Base-by-base conservation (phyloP, 53 echinoderm and acorn worm genomes). In the Zoroaster sp. region DNA sequence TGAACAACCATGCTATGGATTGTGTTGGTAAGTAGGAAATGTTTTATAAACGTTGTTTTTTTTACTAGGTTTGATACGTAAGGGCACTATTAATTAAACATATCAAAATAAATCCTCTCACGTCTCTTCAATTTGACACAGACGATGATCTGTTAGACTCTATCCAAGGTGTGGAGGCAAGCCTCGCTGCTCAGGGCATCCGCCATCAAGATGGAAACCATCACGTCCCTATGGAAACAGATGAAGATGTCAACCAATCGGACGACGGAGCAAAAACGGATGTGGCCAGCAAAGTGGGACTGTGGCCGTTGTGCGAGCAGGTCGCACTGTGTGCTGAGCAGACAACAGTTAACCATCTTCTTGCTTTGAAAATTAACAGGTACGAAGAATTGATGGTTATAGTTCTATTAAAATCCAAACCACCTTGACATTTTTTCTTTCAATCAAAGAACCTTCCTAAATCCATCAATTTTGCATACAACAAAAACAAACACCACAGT, bases 261-360 rank as follows among this genome's bases (percentile, higher is more conserved):
- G 20, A 17, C 12, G 41, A 38, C 32, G 23, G 30, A 53, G 73
- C 55, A 68, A 68, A 33, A n/a, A 52, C 52, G 7, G 43, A 76
- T 2, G 63, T 78, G 5, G 80, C 88, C 49, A 83, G 66, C 78
- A 47, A 42, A 30, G 92, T 94, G 3, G 87, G 81, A 63, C 69
- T 94, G 69, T 94, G 94, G 94, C 94, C 94, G 20, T 34, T 94
- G 70, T 87, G 75, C 43, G 94, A 94, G 17, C 90, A 92, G 13
- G 14, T 92, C 21, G 89, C 92, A 35, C 9, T 76, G 46, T 67
- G 66, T 42, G 77, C 75, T 10, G 80, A 91, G 42, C 76, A 53
- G 12, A 47, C 2, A 3, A 37, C 35, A 1, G 37, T 67, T 41
- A 74, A 44, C 14, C 4, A 33, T 10, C 51, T 85, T 15, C 71